Evolutionary conservation across 2,888 invertebrate genomes (phyloP).

Genomic region (Colostygia pectinataria): DNA sequence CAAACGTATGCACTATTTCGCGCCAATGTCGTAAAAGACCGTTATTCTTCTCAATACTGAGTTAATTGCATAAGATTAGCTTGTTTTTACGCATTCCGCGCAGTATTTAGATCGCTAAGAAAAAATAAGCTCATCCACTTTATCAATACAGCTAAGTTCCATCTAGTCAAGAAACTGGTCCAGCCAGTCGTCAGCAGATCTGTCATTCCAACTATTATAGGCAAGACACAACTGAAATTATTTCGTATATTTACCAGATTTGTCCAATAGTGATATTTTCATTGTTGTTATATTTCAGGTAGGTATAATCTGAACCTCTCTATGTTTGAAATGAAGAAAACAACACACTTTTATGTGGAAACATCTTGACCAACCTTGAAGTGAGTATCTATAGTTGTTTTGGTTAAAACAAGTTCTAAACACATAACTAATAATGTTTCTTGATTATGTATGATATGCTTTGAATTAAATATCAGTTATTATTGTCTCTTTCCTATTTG

Average conservation of each 20-base stretch:
- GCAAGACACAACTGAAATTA: conserved; percentile 44
- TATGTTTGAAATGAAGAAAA: conserved; percentile 71
- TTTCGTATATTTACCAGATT: conserved; percentile 31
- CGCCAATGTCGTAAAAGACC: conserved; percentile 79
- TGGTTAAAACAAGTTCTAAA: conserved; percentile 33
- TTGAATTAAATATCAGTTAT: too few species aligned
- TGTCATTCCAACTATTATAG: conserved; percentile 50
- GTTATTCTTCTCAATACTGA: conserved; percentile 55
- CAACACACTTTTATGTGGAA: conserved; percentile 63
- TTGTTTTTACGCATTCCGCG: conserved; percentile 33
- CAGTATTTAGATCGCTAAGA: conserved; percentile 21
- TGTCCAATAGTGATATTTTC: conserved; percentile 14
- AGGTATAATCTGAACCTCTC: conserved; percentile 44
- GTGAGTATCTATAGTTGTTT: conserved; percentile 66
- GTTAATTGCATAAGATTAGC: conserved; percentile 31
- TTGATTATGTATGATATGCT: too few species aligned
- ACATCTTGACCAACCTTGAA: conserved; percentile 82
- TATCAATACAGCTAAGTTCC: conserved; percentile 45
- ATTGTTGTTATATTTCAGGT: conserved; percentile 52
- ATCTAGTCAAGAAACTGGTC: conserved; percentile 69
- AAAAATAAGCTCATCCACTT: conserved; percentile 34
- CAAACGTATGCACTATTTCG: conserved; percentile 82
- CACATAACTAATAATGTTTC: neutral
- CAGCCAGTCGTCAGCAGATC: conserved; percentile 76
- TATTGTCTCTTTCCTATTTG: too few species aligned